Evolutionary conservation across 1,140 invertebrate genomes (phyloP).

Genomic region (Cyclargus thomasi): DNA sequence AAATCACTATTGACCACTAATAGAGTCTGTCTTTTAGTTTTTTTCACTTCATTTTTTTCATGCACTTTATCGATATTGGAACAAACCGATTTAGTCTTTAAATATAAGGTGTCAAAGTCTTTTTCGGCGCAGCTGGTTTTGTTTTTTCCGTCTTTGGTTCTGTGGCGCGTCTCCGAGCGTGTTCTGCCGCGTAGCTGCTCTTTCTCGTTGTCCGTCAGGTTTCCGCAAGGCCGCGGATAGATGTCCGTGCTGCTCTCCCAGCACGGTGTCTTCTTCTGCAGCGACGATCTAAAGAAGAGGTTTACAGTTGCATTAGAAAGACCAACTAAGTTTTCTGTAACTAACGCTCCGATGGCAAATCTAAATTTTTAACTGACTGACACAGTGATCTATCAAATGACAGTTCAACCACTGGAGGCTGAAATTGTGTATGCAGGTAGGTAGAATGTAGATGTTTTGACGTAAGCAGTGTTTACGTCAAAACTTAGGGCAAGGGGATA

Average conservation of each 20-base stretch:
- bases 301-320: slow-evolving; percentile 13
- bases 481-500: no score
- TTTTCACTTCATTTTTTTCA: slow-evolving; percentile 44
- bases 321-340: not conserved
- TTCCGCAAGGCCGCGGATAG: slow-evolving; percentile 83
- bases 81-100: slow-evolving; percentile 75
- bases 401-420: no score
- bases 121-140: slow-evolving; percentile 77
- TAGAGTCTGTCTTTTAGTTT: slow-evolving; percentile 76
- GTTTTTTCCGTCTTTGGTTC: slow-evolving; percentile 62
- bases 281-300: slow-evolving; percentile 42
- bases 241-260: slow-evolving; percentile 88
- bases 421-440: no score
- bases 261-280: slow-evolving; percentile 77
- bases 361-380: no score
- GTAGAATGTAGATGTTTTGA: no score
- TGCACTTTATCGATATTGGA: slow-evolving; percentile 59
- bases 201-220: slow-evolving; percentile 84
- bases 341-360: no score
- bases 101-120: slow-evolving; percentile 82
- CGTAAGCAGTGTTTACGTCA: no score
- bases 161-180: slow-evolving; percentile 74
- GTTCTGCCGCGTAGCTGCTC: slow-evolving; percentile 75
- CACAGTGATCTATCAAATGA: no score
- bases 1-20: slow-evolving; percentile 82